Evolutionary conservation across 2,113 vertebrate species (phyloP).

Genomic region (Chloroceryle aenea): DNA sequence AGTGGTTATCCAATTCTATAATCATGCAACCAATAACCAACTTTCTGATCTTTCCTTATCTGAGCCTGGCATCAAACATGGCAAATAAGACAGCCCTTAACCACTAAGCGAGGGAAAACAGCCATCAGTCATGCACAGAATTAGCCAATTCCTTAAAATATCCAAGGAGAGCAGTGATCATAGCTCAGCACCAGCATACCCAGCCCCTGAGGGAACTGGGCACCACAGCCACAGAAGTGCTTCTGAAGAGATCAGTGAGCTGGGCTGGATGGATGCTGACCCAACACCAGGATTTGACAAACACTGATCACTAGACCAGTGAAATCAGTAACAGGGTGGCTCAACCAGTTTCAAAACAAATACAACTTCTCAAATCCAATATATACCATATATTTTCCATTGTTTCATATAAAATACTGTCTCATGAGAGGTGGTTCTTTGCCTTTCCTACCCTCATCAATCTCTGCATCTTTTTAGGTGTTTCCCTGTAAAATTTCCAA

Average conservation of each 20-base stretch:
- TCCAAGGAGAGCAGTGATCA: background rate
- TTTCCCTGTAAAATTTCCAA: background rate
- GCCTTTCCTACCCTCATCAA: background rate
- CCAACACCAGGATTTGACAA: background rate
- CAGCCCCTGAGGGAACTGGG: background rate
- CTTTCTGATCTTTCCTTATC: background rate
- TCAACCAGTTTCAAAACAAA: background rate
- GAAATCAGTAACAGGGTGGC: background rate
- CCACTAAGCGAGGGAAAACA: background rate
- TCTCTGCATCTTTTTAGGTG: background rate
- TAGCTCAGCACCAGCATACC: background rate
- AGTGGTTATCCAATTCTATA: background rate
- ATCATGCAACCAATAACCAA: background rate
- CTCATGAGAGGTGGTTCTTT: background rate
- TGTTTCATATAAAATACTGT: background rate
- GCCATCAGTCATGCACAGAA: background rate
- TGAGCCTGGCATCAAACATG: background rate
- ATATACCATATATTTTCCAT: background rate
- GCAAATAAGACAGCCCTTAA: background rate
- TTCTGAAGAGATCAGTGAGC: background rate
- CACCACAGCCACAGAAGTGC: fast-evolving
- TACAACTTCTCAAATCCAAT: background rate
- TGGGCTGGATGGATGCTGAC: background rate
- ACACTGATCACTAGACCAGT: background rate
- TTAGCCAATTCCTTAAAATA: background rate